Percentiles rank a stretch among this genome's conserved stretches.
These are phyloP conservation scores for Glossophaga mutica DNA, from an alignment of 2,797 vertebrate species.

Conservation along the genomic window DNA sequence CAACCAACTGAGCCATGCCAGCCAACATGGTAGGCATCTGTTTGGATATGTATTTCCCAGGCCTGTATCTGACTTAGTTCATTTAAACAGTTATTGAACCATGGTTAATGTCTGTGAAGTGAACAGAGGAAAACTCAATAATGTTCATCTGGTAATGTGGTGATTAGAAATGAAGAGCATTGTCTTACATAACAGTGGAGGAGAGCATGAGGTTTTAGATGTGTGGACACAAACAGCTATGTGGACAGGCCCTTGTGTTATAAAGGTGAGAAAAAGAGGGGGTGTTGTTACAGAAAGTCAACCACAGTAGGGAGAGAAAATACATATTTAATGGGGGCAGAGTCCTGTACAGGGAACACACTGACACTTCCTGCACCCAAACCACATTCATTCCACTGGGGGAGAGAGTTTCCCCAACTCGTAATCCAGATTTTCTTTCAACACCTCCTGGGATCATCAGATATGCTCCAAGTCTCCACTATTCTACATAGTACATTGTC, in stretches of 20 bases:
- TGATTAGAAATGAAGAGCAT: no score
- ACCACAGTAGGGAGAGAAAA: background rate
- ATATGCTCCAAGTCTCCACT: background rate
- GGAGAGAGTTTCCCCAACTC: background rate
- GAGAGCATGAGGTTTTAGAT: background rate
- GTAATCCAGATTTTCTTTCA: background rate
- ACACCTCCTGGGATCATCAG: background rate
- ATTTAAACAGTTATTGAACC: no score
- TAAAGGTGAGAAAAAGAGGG: background rate
- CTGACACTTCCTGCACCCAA: background rate
- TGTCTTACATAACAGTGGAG: background rate
- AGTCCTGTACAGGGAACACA: background rate
- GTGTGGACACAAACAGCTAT: background rate
- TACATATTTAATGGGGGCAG: background rate
- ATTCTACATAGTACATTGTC: background rate
- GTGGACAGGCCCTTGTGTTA: background rate
- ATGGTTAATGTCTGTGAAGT: no score
- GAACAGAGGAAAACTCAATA: no score
- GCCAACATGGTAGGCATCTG: no score
- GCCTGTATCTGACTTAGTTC: no score
- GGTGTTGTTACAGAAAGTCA: background rate
- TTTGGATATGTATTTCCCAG: no score
- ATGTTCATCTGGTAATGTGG: no score
- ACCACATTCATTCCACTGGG: background rate
- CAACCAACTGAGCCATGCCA: no score